Evolutionary conservation across 1,140 invertebrate genomes (phyloP).

Genomic region (Diprion similis): DNA sequence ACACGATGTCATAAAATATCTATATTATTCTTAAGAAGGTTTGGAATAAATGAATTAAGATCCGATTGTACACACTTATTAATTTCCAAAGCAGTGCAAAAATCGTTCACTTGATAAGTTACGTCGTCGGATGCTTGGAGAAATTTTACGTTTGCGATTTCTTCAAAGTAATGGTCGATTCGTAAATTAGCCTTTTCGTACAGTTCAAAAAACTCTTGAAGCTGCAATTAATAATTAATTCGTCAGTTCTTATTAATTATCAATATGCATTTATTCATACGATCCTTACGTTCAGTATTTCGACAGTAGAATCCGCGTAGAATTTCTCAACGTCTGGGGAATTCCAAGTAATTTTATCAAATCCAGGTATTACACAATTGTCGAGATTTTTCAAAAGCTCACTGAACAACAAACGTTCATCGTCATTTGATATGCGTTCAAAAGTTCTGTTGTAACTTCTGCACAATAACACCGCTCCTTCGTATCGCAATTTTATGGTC

Average conservation of each 20-base stretch:
- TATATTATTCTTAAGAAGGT: too few species aligned
- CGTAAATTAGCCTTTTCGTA: conserved; percentile 17
- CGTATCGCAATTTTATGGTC: conserved; percentile 21
- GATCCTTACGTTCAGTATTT: neutral
- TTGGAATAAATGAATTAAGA: too few species aligned
- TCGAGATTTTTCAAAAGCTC: conserved; percentile 23
- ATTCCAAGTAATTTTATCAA: conserved; percentile 19
- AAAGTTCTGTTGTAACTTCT: conserved; percentile 23
- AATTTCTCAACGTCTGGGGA: conserved; percentile 11
- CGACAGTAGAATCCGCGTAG: conserved; percentile 1
- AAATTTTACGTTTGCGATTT: conserved; percentile 16
- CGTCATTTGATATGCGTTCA: conserved; percentile 1
- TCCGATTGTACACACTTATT: too few species aligned
- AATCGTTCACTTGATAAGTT: neutral
- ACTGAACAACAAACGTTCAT: conserved; percentile 23
- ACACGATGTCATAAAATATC: too few species aligned
- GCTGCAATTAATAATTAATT: conserved; percentile 10
- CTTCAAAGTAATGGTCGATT: conserved; percentile 16
- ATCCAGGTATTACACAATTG: conserved; percentile 16
- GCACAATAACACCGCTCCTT: conserved; percentile 23
- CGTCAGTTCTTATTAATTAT: neutral
- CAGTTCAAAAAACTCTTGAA: conserved; percentile 13
- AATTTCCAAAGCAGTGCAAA: too few species aligned
- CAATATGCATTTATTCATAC: neutral
- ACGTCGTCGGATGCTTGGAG: conserved; percentile 10